Percentiles rank a stretch among this genome's conserved stretches.
Conservation (phyloP, 2,113 vertebrate genomes). For the Pseudopodoces humilis region DNA sequence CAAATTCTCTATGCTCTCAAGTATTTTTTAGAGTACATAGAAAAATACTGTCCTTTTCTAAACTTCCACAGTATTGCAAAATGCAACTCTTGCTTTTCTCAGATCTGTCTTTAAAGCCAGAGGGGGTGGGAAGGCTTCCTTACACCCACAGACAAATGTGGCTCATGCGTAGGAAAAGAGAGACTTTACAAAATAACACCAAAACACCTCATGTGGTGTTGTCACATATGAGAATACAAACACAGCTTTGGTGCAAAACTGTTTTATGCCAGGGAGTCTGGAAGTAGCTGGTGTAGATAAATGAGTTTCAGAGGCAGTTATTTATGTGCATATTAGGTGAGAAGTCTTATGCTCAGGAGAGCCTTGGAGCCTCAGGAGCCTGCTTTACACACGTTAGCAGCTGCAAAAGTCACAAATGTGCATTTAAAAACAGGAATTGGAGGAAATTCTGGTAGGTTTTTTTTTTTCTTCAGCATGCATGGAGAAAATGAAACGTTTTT, state of each 20-base stretch:
- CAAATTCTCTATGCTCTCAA: neutral
- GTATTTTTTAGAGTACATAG: neutral
- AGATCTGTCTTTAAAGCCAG: neutral
- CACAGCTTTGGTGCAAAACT: conserved; percentile 56
- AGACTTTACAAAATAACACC: conserved; percentile 38
- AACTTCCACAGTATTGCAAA: neutral
- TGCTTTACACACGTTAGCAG: neutral
- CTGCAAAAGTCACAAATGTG: neutral
- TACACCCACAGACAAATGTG: neutral
- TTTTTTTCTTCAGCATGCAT: neutral
- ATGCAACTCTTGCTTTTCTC: neutral
- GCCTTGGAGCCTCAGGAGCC: rapidly evolving
- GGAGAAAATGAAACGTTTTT: neutral
- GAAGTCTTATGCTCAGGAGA: conserved; percentile 28
- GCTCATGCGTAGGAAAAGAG: conserved; percentile 4
- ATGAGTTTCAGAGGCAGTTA: conserved; percentile 11
- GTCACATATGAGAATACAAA: conserved; percentile 49
- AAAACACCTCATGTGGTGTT: conserved; percentile 49
- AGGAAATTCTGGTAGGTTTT: neutral
- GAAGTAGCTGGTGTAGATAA: conserved; percentile 36
- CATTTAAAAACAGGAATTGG: neutral
- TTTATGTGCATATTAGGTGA: conserved; percentile 35
- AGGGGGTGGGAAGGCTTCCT: neutral
- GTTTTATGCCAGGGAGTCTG: conserved; percentile 31
- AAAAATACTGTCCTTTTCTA: neutral